phyloP scores from a whole-genome alignment of 2,888 invertebrate species.

The Mythimna lalbum region DNA sequence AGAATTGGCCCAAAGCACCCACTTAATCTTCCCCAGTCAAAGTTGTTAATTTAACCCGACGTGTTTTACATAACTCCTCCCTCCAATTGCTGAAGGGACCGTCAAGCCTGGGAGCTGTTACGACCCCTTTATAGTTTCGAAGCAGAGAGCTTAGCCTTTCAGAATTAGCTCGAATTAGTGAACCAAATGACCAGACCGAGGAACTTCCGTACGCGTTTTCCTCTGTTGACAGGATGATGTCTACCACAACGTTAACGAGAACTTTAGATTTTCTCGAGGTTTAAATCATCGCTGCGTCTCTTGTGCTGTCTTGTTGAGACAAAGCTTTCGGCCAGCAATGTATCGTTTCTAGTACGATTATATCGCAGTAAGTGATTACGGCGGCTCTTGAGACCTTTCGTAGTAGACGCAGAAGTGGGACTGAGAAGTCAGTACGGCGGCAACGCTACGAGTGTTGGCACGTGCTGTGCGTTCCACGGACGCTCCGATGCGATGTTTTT shows the following conservation, averaged over 20 bases:
- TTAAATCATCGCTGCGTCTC: slow-evolving; percentile 57
- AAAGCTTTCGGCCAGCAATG: slow-evolving; percentile 61
- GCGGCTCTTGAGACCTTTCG: slow-evolving; percentile 53
- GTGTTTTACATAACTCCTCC: slow-evolving; percentile 63
- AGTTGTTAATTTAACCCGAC: slow-evolving; percentile 63
- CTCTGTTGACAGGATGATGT: slow-evolving; percentile 76
- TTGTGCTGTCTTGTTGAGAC: accelerated
- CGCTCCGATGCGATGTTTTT: slow-evolving; percentile 73
- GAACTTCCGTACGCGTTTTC: slow-evolving; percentile 75
- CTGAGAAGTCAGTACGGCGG: slow-evolving; percentile 79
- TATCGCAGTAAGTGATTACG: slow-evolving; percentile 46
- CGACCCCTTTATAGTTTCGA: slow-evolving; percentile 55
- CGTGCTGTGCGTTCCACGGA: slow-evolving; percentile 67
- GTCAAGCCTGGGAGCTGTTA: slow-evolving; percentile 45
- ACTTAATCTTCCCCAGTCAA: slow-evolving; percentile 51
- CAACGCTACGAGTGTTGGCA: slow-evolving; percentile 73
- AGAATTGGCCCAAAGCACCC: slow-evolving; percentile 44
- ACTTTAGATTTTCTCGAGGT: slow-evolving; percentile 38
- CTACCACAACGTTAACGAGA: slow-evolving; percentile 57
- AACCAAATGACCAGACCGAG: slow-evolving; percentile 77
- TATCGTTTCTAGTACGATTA: slow-evolving; percentile 33
- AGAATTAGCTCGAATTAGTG: slow-evolving; percentile 78
- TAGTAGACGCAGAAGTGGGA: slow-evolving; percentile 55
- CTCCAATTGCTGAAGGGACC: slow-evolving; percentile 52
- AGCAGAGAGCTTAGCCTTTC: slow-evolving; percentile 67